Percentiles rank a stretch among this genome's conserved stretches.
phyloP scores from a whole-genome alignment of 2,797 vertebrate species.

The Chiroxiphia lanceolata region DNA sequence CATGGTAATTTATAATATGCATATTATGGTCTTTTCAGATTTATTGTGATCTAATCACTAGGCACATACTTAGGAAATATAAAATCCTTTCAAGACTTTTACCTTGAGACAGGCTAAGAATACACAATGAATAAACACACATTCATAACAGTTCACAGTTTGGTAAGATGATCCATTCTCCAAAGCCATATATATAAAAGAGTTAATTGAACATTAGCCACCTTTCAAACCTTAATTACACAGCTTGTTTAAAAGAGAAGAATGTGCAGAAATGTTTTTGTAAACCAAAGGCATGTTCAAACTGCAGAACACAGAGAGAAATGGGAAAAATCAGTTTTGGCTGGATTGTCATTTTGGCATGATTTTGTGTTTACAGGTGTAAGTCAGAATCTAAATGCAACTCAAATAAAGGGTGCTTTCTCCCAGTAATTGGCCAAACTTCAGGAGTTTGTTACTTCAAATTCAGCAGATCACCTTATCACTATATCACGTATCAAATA shows the following conservation, averaged over 20 bases:
- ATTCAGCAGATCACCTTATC: neutral
- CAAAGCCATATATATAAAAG: neutral
- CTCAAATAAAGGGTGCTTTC: neutral
- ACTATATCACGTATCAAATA: neutral
- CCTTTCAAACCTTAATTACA: neutral
- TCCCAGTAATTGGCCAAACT: neutral
- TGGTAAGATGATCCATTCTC: neutral
- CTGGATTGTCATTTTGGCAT: neutral
- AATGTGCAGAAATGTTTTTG: neutral
- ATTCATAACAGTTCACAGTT: neutral
- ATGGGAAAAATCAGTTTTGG: neutral
- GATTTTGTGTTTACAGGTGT: neutral
- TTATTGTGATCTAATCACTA: conserved; percentile 34
- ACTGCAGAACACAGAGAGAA: neutral
- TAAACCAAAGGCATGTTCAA: neutral
- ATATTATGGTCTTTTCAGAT: conserved; percentile 19
- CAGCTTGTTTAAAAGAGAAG: neutral
- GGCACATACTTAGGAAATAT: neutral
- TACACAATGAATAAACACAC: neutral
- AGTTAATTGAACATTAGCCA: neutral
- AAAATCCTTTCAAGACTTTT: conserved; percentile 34
- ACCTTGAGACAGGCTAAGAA: conserved; percentile 11
- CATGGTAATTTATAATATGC: conserved; percentile 29
- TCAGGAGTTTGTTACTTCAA: neutral
- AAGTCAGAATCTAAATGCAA: neutral